These are phyloP conservation scores for Andrena hattorfiana DNA, from an alignment of 2,888 invertebrate species.

Conservation along the genomic window DNA sequence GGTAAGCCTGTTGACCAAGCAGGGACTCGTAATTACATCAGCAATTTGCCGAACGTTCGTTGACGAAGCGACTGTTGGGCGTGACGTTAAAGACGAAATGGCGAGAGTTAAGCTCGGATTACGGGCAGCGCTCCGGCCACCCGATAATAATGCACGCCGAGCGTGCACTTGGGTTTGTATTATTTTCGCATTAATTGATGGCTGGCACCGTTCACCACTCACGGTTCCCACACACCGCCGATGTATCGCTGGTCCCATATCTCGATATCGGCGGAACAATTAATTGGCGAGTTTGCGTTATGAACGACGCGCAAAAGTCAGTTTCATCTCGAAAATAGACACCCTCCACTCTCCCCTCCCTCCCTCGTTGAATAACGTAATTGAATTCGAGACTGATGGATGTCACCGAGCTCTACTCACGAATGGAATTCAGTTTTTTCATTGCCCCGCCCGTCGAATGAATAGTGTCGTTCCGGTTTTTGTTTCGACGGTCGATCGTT, in stretches of 20 bases:
- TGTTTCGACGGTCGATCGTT: constrained; percentile 12
- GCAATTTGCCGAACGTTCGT: constrained; percentile 66
- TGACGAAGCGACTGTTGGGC: constrained; percentile 55
- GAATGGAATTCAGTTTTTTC: constrained; percentile 16
- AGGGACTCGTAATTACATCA: constrained; percentile 67
- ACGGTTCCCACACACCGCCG: not conserved
- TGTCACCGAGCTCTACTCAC: not conserved
- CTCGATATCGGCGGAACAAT: constrained; percentile 41
- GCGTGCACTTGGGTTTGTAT: constrained; percentile 44
- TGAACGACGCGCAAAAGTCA: constrained; percentile 5
- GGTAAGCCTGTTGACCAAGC: constrained; percentile 64
- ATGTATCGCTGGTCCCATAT: not conserved
- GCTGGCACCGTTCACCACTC: constrained; percentile 10
- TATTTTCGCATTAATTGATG: constrained; percentile 48
- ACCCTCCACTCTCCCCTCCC: not conserved
- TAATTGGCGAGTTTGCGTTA: constrained; percentile 39
- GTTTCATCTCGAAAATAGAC: not conserved
- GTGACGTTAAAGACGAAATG: constrained; percentile 64
- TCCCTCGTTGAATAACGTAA: constrained; percentile 14
- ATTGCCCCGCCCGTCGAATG: constrained; percentile 1
- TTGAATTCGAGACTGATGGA: constrained; percentile 42
- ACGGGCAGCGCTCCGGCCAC: not conserved
- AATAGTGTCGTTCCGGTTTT: constrained; percentile 1
- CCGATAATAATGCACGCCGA: constrained; percentile 15
- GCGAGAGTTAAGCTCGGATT: constrained; percentile 46